These are phyloP conservation scores for Oreotragus oreotragus DNA, from an alignment of 2,113 vertebrate genomes.

Conservation along the genomic window DNA sequence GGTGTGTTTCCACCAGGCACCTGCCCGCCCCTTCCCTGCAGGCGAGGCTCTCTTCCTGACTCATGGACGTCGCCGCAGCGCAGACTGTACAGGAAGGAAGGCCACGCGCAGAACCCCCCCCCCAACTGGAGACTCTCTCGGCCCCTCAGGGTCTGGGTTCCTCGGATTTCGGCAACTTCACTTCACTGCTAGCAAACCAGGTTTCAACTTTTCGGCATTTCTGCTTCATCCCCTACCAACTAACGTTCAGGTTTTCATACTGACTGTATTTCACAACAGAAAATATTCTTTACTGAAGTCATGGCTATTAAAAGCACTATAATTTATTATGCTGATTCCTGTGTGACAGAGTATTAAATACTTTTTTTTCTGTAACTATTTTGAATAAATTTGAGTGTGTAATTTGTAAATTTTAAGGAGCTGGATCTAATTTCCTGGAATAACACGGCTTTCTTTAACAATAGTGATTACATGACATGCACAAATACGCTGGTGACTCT, in stretches of 20 bases:
- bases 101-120: rapidly evolving
- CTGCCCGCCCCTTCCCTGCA: background rate
- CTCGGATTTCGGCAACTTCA: background rate
- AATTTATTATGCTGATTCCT: background rate
- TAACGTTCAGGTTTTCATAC: background rate
- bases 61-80: rapidly evolving
- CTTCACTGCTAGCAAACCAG: background rate
- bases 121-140: rapidly evolving
- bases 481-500: background rate
- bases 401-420: background rate
- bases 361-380: background rate
- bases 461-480: background rate
- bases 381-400: background rate
- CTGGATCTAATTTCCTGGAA: background rate
- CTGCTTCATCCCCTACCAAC: background rate
- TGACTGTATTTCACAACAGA: background rate
- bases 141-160: background rate
- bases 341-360: background rate
- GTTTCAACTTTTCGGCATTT: background rate
- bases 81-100: rapidly evolving
- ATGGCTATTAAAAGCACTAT: background rate
- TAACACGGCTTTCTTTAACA: background rate
- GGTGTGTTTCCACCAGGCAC: background rate
- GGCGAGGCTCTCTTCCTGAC: background rate
- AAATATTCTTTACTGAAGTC: background rate